Percentiles rank a stretch among this genome's conserved stretches.
phyloP scores from a whole-genome alignment of 2,888 invertebrate genomes.

The Colostygia pectinataria region DNA sequence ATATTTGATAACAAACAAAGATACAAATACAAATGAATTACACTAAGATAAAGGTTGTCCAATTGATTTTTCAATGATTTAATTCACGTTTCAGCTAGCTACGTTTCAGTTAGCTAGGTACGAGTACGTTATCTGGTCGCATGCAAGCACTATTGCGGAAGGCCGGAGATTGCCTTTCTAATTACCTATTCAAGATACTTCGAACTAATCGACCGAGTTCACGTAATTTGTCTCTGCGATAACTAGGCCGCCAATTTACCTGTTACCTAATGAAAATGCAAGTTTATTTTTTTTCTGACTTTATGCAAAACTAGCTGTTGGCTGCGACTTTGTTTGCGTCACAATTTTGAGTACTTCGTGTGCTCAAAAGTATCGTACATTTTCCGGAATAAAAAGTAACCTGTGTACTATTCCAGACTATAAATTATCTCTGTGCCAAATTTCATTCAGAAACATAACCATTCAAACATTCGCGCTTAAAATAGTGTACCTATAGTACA shows the following conservation, averaged over 20 bases:
- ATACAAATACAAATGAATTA: neutral
- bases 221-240: constrained; percentile 47
- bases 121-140: constrained; percentile 42
- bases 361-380: too few relatives aligned
- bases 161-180: constrained; percentile 64
- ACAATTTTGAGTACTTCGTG: too few relatives aligned
- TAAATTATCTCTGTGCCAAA: too few relatives aligned
- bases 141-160: constrained; percentile 40
- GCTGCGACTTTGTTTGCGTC: neutral
- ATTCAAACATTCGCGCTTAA: too few relatives aligned
- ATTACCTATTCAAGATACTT: constrained; percentile 41
- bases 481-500: too few relatives aligned
- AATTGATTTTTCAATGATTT: constrained; percentile 45
- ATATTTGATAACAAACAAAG: neutral
- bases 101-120: too few relatives aligned
- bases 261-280: constrained; percentile 17
- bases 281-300: too few relatives aligned
- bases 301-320: too few relatives aligned
- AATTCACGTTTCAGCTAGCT: constrained; percentile 57
- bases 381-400: too few relatives aligned
- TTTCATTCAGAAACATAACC: too few relatives aligned
- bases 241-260: constrained; percentile 34
- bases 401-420: too few relatives aligned
- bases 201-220: constrained; percentile 29
- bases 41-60: neutral